A percentile compares a stretch with the other conserved stretches of the same genome.
Conservation (phyloP, 2,888 invertebrate species). For the Diogma glabrata region DNA sequence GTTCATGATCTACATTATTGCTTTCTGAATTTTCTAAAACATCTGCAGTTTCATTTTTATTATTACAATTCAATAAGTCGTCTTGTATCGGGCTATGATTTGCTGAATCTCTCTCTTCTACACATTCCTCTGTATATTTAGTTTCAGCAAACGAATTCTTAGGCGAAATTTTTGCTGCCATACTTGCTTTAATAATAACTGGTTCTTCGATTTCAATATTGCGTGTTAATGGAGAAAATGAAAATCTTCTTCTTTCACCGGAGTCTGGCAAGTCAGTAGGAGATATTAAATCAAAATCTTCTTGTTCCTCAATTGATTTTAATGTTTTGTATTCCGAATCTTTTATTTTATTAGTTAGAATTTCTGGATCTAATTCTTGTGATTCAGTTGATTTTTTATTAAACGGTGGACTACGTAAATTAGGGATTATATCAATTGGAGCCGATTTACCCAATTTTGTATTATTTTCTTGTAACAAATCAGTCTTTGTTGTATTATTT, state of each 20-base stretch:
- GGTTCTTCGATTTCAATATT: slow-evolving; percentile 24
- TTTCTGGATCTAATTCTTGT: slow-evolving; percentile 46
- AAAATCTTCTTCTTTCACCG: slow-evolving; percentile 17
- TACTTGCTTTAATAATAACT: slow-evolving; percentile 32
- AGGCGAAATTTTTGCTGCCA: slow-evolving; percentile 34
- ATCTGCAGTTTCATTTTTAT: background rate
- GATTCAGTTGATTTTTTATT: slow-evolving; percentile 50
- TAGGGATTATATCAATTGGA: slow-evolving; percentile 54
- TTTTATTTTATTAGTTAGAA: slow-evolving; percentile 29
- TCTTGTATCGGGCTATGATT: slow-evolving; percentile 59
- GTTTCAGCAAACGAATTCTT: slow-evolving; percentile 32
- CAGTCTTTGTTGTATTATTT: slow-evolving; percentile 14
- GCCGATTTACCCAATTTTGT: slow-evolving; percentile 45
- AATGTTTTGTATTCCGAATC: slow-evolving; percentile 24
- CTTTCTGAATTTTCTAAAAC: background rate
- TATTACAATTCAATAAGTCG: slow-evolving; percentile 6
- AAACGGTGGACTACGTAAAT: slow-evolving; percentile 45
- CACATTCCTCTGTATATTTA: slow-evolving; percentile 30
- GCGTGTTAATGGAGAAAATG: slow-evolving; percentile 9
- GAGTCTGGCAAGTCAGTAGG: slow-evolving; percentile 34
- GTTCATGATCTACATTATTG: slow-evolving; percentile 5
- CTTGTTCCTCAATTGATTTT: slow-evolving; percentile 19
- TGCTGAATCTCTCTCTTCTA: slow-evolving; percentile 48
- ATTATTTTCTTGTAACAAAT: slow-evolving; percentile 19
- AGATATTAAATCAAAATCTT: slow-evolving; percentile 22